Percentiles rank a stretch among this genome's conserved stretches.
Evolutionary conservation across 2,113 vertebrate species (phyloP).

Genomic region (Rhynchopsitta pachyrhyncha): DNA sequence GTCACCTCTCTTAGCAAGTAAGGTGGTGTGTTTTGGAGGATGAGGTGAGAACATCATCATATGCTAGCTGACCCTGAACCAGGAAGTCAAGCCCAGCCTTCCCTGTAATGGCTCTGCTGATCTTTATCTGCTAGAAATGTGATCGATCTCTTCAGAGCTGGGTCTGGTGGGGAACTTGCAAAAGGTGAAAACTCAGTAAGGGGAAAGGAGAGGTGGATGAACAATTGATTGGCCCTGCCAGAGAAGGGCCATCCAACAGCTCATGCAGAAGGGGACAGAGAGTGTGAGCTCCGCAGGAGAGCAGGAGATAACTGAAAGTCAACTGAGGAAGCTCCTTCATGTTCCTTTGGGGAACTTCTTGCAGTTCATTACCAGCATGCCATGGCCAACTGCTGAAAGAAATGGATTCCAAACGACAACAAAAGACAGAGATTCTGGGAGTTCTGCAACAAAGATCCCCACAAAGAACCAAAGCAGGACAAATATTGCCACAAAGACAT

Average conservation of each 20-base stretch:
- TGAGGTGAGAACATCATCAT: neutral
- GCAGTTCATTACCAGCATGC: neutral
- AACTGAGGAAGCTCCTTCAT: neutral
- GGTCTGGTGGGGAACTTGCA: neutral
- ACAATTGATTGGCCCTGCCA: neutral
- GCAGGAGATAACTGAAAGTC: neutral
- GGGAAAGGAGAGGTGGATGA: neutral
- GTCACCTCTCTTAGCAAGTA: neutral
- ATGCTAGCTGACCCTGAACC: neutral
- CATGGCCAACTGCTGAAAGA: neutral
- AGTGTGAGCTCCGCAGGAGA: neutral
- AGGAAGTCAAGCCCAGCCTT: neutral
- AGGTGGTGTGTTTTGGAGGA: neutral
- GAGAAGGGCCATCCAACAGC: neutral
- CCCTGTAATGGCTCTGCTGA: neutral
- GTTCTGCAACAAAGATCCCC: neutral
- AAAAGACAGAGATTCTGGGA: neutral
- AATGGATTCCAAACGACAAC: neutral
- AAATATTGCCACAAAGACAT: neutral
- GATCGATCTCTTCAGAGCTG: neutral
- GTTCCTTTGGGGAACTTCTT: neutral
- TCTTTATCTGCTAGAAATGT: conserved; percentile 13
- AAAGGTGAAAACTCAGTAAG: neutral
- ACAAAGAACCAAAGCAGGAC: neutral
- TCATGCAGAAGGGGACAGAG: neutral